Base-by-base conservation (phyloP, 2,888 invertebrate genomes). In the Melieria crassipennis region DNA sequence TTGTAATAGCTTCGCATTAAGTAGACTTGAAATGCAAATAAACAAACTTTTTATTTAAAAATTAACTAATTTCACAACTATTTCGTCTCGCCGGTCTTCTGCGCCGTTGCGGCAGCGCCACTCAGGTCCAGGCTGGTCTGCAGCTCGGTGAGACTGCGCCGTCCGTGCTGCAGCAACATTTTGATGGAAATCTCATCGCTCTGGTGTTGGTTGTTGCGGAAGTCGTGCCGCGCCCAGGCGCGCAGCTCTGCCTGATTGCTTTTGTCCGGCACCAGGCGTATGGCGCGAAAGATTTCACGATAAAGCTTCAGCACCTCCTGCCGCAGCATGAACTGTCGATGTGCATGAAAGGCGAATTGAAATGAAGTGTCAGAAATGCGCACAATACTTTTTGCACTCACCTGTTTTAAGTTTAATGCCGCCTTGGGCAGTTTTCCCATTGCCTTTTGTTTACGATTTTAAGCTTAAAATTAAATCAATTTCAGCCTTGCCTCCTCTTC, bases 261-360 rank as follows among this genome's bases (percentile, higher is more conserved):
- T 77, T 89, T 86, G 82, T 93, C 92, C 1, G 92, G 90, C 7
- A 95, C 90, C 79, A 89, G 87, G 69, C 88, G 89, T 64, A 93
- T 89, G 7, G 92, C 89, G 65, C 91, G 89, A 77, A 94, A 89
- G 73, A 95, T 92, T 75, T 91, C 90, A 75, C 93, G 88, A 80
- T 95, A 95, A 0, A 95, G 85, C 79, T 91, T 92, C 30, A 94
- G 83, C 0, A 94, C 94, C 87, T 95, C 92, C 87, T 92, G 92
- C 10, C 93, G 90, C 47, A 94, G 84, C 85, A 95, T 89, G 84
- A 95, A 95, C 95, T 95, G 85, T 11, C 86, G 45, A 89, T 90
- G 67, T 73, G 71, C 16, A 55, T 7, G 7, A 46, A 47, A 3
- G 46, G 43, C 9, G 42, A 13, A 13, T 68, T 48, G 7, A 42